Conservation (phyloP, 2,113 vertebrate species). For the Bubo blakistoni region DNA sequence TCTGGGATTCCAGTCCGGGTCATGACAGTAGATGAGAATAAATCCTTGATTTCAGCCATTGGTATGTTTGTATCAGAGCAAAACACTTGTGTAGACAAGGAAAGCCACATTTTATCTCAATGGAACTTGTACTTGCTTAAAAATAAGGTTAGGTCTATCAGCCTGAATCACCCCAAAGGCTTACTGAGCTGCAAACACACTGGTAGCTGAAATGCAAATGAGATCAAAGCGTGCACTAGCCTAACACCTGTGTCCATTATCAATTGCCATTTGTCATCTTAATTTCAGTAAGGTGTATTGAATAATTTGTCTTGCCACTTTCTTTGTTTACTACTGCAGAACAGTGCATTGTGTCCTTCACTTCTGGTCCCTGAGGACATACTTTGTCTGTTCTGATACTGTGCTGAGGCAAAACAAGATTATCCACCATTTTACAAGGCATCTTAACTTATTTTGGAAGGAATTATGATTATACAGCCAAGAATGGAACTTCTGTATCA, state of each 20-base stretch:
- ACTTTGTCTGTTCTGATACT: background rate
- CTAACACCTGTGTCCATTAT: background rate
- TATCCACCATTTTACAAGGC: background rate
- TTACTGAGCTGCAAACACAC: background rate
- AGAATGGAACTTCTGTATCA: background rate
- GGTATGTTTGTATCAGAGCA: background rate
- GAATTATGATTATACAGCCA: background rate
- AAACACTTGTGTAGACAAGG: background rate
- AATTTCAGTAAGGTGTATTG: background rate
- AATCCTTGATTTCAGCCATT: background rate
- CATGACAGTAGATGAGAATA: background rate
- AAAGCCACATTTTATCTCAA: background rate
- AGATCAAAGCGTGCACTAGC: background rate
- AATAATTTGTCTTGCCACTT: background rate
- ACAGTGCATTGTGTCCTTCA: background rate
- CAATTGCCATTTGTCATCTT: background rate
- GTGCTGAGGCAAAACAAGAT: background rate
- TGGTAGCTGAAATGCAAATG: background rate
- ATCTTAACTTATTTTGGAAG: background rate
- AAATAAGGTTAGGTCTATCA: background rate
- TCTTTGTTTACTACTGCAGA: background rate
- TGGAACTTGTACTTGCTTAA: background rate
- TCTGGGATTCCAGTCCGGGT: too few species aligned
- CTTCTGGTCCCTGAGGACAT: background rate
- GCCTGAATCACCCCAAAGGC: background rate